These are phyloP conservation scores for Trilocha varians DNA, from an alignment of 2,888 invertebrate species.

Conservation along the genomic window DNA sequence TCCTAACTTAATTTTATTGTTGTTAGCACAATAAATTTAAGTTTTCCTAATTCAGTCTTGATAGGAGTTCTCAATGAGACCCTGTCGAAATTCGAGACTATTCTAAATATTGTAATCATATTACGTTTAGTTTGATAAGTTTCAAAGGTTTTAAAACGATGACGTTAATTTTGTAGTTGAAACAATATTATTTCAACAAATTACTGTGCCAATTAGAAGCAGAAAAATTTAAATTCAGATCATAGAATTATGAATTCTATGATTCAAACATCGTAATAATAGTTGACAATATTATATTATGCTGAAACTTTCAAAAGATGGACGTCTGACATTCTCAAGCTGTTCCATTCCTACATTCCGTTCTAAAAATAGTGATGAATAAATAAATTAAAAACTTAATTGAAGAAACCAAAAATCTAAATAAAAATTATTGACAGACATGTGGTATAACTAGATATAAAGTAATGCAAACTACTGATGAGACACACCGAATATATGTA, in stretches of 20 bases:
- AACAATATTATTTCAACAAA: too few species aligned
- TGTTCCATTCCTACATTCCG: background rate
- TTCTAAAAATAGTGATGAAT: background rate
- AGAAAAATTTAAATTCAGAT: too few species aligned
- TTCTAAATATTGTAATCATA: background rate
- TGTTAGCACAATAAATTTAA: background rate
- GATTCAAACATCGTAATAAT: too few species aligned
- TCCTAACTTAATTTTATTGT: background rate
- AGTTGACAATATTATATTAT: background rate
- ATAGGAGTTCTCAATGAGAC: background rate
- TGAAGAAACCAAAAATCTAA: background rate
- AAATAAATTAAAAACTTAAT: background rate
- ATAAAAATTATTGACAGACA: background rate
- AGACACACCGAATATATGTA: background rate
- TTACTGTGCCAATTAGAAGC: too few species aligned
- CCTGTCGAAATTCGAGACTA: background rate
- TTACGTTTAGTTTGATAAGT: background rate
- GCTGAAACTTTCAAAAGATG: background rate
- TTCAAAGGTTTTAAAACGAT: background rate
- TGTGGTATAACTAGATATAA: constrained; percentile 1
- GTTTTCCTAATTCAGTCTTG: background rate
- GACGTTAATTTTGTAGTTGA: background rate
- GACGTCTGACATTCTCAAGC: background rate
- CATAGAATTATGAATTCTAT: too few species aligned
- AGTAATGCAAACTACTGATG: constrained; percentile 1